phyloP scores from a whole-genome alignment of 2,797 vertebrate genomes.

The Tarsius wallacei region DNA sequence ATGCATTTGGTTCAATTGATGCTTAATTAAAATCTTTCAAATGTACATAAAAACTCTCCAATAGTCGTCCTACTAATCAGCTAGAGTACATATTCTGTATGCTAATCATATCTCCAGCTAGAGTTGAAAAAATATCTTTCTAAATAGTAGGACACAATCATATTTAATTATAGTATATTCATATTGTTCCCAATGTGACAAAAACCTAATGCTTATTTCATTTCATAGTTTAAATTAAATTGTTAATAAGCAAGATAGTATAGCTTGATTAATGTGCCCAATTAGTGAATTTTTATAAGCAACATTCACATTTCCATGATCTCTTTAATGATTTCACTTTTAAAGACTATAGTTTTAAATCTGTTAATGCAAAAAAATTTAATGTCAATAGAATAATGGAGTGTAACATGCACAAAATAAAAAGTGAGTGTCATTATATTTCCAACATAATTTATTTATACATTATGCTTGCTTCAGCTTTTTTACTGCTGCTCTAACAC shows the following conservation, averaged over 20 bases:
- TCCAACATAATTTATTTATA: constrained; percentile 1
- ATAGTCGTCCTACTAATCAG: constrained; percentile 26
- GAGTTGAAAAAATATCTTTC: constrained; percentile 72
- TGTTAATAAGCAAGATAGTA: constrained; percentile 20
- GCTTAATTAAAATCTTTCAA: constrained; percentile 74
- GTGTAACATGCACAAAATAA: background rate
- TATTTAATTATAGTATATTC: constrained; percentile 67
- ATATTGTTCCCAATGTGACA: constrained; percentile 53
- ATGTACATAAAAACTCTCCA: constrained; percentile 56
- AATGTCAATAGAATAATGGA: background rate
- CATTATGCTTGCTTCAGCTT: constrained; percentile 33
- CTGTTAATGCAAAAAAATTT: constrained; percentile 55
- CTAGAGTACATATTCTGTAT: constrained; percentile 63
- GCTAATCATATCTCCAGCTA: constrained; percentile 64
- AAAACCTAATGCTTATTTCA: constrained; percentile 59
- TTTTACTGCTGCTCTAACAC: constrained; percentile 74
- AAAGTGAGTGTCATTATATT: constrained; percentile 46
- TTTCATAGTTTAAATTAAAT: constrained; percentile 72
- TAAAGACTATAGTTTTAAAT: constrained; percentile 55
- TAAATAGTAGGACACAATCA: constrained; percentile 70
- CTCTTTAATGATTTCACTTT: constrained; percentile 6
- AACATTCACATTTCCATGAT: constrained; percentile 32
- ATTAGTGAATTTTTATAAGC: constrained; percentile 70
- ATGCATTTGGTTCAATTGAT: constrained; percentile 31
- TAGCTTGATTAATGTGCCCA: constrained; percentile 50